Percentiles rank a stretch among this genome's conserved stretches.
phyloP scores from a whole-genome alignment of 2,888 invertebrate species.

The Clistopyga incitator region DNA sequence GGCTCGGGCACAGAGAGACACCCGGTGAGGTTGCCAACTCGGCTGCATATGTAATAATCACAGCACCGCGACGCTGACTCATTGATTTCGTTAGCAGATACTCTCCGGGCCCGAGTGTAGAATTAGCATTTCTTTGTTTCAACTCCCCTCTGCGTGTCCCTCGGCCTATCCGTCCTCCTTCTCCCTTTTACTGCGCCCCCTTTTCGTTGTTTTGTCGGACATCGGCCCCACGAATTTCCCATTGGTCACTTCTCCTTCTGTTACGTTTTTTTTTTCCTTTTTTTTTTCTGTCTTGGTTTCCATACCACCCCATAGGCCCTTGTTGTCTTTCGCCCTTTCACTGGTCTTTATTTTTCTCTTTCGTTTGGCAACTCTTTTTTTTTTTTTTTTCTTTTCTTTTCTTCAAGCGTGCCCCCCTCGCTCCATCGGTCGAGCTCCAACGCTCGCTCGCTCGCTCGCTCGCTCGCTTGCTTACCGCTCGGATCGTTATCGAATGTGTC shows the following conservation, averaged over 20 bases:
- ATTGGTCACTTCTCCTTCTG: conserved; percentile 35
- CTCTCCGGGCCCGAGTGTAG: conserved; percentile 64
- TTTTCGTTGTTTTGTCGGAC: conserved; percentile 43
- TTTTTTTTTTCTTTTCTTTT: too few species aligned
- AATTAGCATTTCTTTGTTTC: conserved; percentile 74
- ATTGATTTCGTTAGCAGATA: conserved; percentile 77
- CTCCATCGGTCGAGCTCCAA: conserved; percentile 40
- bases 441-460: conserved; percentile 54
- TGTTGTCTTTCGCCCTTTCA: conserved; percentile 42
- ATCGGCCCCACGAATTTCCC: conserved; percentile 53
- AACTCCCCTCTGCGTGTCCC: conserved; percentile 50
- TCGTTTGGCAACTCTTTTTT: conserved; percentile 43
- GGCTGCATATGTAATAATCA: conserved; percentile 75
- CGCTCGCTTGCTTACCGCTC: conserved; percentile 58
- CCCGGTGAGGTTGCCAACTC: conserved; percentile 67
- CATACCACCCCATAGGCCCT: conserved; percentile 18
- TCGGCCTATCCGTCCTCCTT: conserved; percentile 27
- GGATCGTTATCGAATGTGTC: conserved; percentile 75
- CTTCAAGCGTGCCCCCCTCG: neutral
- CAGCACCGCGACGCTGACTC: conserved; percentile 74
- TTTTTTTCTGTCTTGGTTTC: conserved; percentile 39
- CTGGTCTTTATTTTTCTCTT: conserved; percentile 27
- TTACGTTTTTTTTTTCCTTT: too few species aligned
- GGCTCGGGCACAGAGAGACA: conserved; percentile 50
- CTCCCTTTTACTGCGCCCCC: conserved; percentile 41